Base-by-base conservation (phyloP, 2,888 invertebrate species). In the Endotricha flammealis region DNA sequence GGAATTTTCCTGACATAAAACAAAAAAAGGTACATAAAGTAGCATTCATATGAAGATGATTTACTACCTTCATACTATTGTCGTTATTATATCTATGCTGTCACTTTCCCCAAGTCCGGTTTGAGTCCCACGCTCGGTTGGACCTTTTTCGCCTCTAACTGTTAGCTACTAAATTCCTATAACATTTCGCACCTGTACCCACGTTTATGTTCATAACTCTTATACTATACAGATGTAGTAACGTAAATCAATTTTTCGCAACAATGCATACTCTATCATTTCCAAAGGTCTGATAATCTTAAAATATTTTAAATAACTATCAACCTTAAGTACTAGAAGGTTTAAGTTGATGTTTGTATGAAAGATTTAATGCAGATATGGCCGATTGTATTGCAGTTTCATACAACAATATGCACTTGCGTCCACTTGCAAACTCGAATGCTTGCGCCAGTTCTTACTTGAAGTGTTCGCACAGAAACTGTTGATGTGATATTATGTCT, bases 241-340 rank as follows among this genome's bases (percentile, higher is more conserved):
- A 64, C 79, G 75, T 83, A 83, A 83, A 83, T 83, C 81, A 83
- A 81, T 83, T 83, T 82, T 82, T 81, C 82, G 82, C 82, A 83
- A 83, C 79, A 81, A 80, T 74, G 56, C 65, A 38, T 39, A 38
- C 33, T 39, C 17, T 36, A 46, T 44, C 20, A 40, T 9, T 17
- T 13, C 14, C 40, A 44, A 46, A 32, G 43, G 5, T 43, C 1
- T 44, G 66, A 50, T 42, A 32, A 3, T 16, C 16, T 11, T 4
- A 1, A 4, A 3, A 1, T 7, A n/a, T 1, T 11, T 12, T 32
- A 50, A 29, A 17, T 8, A 1, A 57, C 50, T 41, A 22, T 22
- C 9, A 40, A 48, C 55, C 48, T 45, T 51, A 53, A 12, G 1
- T 0, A 2, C 0, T 8, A 4, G n/a, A 54, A 67, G 39, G 32